Percentiles rank a stretch among this genome's conserved stretches.
Conservation (phyloP, 2,797 vertebrate species). For the Coregonus ussuriensis region DNA sequence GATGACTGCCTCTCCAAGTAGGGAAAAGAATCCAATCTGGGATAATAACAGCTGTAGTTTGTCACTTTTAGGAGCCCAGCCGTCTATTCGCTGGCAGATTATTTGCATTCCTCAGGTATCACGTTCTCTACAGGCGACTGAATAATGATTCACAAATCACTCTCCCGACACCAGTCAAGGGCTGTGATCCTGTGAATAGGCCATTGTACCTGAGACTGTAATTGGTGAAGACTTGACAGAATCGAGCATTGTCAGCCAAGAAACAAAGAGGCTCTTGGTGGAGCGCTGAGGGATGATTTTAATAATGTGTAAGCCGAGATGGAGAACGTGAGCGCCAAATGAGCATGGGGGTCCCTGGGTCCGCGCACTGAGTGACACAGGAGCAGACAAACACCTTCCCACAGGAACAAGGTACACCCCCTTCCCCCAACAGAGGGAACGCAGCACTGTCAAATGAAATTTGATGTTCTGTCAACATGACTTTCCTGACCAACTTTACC, state of each 20-base stretch:
- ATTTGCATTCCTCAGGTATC: constrained; percentile 99
- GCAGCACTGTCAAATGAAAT: constrained; percentile 79
- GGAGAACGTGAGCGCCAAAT: constrained; percentile 92
- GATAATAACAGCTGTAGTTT: constrained; percentile 89
- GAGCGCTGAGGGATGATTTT: constrained; percentile 99
- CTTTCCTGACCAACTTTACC: constrained; percentile 69
- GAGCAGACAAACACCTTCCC: constrained; percentile 87
- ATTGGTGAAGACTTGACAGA: constrained; percentile 99
- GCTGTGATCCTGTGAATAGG: constrained; percentile 99
- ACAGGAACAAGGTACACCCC: constrained; percentile 77
- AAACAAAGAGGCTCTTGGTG: constrained; percentile 97
- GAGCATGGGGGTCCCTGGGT: constrained; percentile 93
- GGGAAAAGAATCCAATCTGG: constrained; percentile 73
- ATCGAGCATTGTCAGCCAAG: constrained; percentile 92
- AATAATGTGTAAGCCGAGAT: constrained; percentile 94
- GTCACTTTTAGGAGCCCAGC: constrained; percentile 87
- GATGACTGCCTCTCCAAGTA: constrained; percentile 62
- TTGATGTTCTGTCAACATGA: constrained; percentile 68
- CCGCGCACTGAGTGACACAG: constrained; percentile 95
- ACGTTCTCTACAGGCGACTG: constrained; percentile 91
- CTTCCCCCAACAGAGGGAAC: constrained; percentile 76
- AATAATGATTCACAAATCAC: constrained; percentile 99
- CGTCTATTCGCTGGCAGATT: constrained; percentile 89
- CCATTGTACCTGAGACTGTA: constrained; percentile 99
- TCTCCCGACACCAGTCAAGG: constrained; percentile 94